Evolutionary conservation across 2,888 invertebrate genomes (phyloP).

Genomic region (Lomographa bimaculata): DNA sequence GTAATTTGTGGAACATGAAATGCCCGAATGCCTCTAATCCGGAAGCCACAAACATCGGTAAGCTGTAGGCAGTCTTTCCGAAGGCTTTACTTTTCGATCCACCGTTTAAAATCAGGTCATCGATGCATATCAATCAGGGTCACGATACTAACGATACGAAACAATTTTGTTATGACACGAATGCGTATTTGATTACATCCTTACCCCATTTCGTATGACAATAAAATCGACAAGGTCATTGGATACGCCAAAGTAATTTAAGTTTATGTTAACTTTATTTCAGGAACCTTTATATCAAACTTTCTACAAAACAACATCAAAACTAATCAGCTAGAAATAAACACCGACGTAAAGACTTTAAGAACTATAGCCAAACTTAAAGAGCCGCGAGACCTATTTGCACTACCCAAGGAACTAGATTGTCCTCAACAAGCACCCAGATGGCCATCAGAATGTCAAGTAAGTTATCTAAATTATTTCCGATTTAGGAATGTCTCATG

Average conservation of each 20-base stretch:
- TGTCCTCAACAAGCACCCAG: slow-evolving; percentile 91
- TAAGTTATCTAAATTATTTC: slow-evolving; percentile 57
- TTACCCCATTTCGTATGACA: slow-evolving; percentile 6
- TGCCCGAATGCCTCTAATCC: slow-evolving; percentile 29
- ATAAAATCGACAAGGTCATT: slow-evolving; percentile 11
- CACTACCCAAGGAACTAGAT: slow-evolving; percentile 87
- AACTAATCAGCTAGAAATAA: slow-evolving; percentile 87
- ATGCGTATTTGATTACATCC: slow-evolving; percentile 15
- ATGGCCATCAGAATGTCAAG: slow-evolving; percentile 96
- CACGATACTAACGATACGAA: too few species aligned
- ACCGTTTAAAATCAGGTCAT: slow-evolving; percentile 40
- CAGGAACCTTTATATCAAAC: slow-evolving; percentile 85
- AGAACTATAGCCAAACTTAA: slow-evolving; percentile 85
- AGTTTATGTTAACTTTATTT: slow-evolving; percentile 17
- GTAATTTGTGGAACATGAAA: slow-evolving; percentile 41
- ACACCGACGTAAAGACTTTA: slow-evolving; percentile 86
- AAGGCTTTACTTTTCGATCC: slow-evolving; percentile 27
- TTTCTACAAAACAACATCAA: slow-evolving; percentile 86
- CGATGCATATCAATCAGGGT: slow-evolving; percentile 32
- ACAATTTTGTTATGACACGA: slow-evolving; percentile 17
- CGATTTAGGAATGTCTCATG: too few species aligned
- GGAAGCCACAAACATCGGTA: slow-evolving; percentile 30
- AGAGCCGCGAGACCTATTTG: slow-evolving; percentile 89
- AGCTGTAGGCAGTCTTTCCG: slow-evolving; percentile 21
- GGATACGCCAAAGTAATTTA: slow-evolving; percentile 6